These are phyloP conservation scores for Cosmia pyralina DNA, from an alignment of 2,888 invertebrate species.

Conservation along the genomic window DNA sequence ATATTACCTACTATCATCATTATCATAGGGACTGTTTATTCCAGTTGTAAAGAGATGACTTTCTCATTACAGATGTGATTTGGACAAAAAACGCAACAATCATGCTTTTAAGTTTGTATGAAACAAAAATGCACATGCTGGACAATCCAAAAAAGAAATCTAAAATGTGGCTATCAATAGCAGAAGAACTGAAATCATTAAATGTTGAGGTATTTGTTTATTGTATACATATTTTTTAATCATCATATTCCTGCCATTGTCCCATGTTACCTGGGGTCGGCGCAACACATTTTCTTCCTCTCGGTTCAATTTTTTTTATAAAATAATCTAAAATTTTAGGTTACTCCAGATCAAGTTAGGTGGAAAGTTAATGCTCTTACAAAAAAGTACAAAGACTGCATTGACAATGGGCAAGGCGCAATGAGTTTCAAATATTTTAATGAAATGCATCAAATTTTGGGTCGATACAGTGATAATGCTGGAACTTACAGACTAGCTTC, in stretches of 20 bases:
- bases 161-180: constrained; percentile 82
- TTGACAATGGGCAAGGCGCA: constrained; percentile 78
- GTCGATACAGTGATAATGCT: constrained; percentile 74
- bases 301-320: too few relatives aligned
- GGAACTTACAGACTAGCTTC: constrained; percentile 78
- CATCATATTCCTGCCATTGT: not conserved
- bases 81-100: constrained; percentile 82
- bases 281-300: not conserved
- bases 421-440: constrained; percentile 80
- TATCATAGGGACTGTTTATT: not conserved
- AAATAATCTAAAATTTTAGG: constrained; percentile 64
- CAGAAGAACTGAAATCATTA: constrained; percentile 79
- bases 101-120: constrained; percentile 79
- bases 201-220: constrained; percentile 69
- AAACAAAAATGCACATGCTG: constrained; percentile 81
- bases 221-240: not conserved
- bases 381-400: constrained; percentile 81
- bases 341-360: constrained; percentile 81
- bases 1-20: not conserved
- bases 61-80: constrained; percentile 73
- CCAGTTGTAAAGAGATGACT: not conserved
- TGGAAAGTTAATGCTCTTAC: constrained; percentile 84
- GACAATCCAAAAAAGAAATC: constrained; percentile 84
- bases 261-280: not conserved
- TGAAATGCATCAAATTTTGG: constrained; percentile 84